Conservation (phyloP, 2,888 invertebrate genomes). For the Slavum lentiscoides region DNA sequence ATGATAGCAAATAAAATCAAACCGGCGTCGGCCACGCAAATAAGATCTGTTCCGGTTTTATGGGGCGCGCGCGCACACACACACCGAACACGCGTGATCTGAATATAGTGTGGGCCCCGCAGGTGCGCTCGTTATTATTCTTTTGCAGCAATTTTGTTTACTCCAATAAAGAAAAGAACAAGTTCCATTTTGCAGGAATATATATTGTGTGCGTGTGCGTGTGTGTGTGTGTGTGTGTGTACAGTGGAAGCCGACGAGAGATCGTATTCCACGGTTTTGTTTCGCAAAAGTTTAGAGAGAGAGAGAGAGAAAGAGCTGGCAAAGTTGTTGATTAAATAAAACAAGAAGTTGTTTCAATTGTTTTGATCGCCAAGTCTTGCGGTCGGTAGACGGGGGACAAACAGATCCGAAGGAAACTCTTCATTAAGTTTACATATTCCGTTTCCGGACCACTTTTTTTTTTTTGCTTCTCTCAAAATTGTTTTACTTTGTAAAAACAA, state of each 20-base stretch:
- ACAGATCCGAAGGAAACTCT: constrained; percentile 33
- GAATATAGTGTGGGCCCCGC: constrained; percentile 37
- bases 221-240: constrained; percentile 4
- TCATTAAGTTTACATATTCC: constrained; percentile 51
- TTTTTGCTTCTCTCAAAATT: constrained; percentile 30
- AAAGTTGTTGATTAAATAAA: constrained; percentile 53
- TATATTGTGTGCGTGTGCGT: constrained; percentile 6
- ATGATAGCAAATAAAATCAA: constrained; percentile 38
- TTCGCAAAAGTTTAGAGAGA: constrained; percentile 35
- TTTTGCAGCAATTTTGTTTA: constrained; percentile 46
- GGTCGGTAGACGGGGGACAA: constrained; percentile 9
- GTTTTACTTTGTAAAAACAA: constrained; percentile 47
- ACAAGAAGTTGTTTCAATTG: constrained; percentile 50
- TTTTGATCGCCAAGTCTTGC: constrained; percentile 39
- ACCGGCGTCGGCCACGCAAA: constrained; percentile 16
- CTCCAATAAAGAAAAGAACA: constrained; percentile 45
- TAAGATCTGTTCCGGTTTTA: constrained; percentile 33
- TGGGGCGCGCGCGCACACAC: not conserved
- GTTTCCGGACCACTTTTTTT: constrained; percentile 23
- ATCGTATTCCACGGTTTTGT: constrained; percentile 42
- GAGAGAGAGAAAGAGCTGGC: not conserved
- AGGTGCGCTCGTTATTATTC: constrained; percentile 51
- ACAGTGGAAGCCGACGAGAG: constrained; percentile 15
- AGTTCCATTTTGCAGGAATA: constrained; percentile 8
- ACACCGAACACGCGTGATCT: constrained; percentile 41